Conservation (phyloP, 2,888 invertebrate species). For the Boloria selene region DNA sequence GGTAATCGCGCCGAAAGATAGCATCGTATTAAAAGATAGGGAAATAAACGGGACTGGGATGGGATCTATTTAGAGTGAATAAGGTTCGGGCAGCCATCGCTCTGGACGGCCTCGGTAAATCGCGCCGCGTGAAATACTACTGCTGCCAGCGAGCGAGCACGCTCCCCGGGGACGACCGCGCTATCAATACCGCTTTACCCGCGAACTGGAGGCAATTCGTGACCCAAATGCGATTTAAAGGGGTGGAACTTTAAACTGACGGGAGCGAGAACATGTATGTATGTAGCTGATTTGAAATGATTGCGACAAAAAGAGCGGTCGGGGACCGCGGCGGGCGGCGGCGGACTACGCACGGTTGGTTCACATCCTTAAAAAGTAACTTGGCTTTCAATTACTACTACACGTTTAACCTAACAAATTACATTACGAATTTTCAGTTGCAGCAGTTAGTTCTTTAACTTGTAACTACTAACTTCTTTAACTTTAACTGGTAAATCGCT, state of each 20-base stretch:
- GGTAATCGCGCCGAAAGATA: conserved; percentile 67
- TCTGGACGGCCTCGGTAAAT: conserved; percentile 58
- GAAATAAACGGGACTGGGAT: conserved; percentile 60
- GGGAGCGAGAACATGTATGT: conserved; percentile 5
- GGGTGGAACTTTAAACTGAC: conserved; percentile 27
- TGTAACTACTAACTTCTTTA: no score
- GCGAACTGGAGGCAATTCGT: conserved; percentile 79
- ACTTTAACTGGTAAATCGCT: no score
- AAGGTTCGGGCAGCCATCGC: conserved; percentile 48
- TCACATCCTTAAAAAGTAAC: conserved; percentile 12
- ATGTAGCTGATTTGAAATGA: conserved; percentile 17
- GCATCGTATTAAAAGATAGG: conserved; percentile 68
- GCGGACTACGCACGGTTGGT: conserved; percentile 30
- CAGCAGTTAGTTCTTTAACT: no score
- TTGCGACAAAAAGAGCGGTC: conserved; percentile 7
- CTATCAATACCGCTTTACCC: conserved; percentile 52
- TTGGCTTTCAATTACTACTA: conserved; percentile 17
- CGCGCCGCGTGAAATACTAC: conserved; percentile 55
- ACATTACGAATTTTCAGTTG: conserved; percentile 8
- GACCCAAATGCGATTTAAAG: conserved; percentile 76
- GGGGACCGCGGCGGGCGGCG: conserved; percentile 9
- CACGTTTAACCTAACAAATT: conserved; percentile 27
- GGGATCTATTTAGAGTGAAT: conserved; percentile 45
- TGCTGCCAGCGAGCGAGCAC: conserved; percentile 47
- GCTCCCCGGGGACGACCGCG: conserved; percentile 67